These are phyloP conservation scores for Sapajus apella DNA, from an alignment of 2,113 vertebrate species.

Conservation along the genomic window DNA sequence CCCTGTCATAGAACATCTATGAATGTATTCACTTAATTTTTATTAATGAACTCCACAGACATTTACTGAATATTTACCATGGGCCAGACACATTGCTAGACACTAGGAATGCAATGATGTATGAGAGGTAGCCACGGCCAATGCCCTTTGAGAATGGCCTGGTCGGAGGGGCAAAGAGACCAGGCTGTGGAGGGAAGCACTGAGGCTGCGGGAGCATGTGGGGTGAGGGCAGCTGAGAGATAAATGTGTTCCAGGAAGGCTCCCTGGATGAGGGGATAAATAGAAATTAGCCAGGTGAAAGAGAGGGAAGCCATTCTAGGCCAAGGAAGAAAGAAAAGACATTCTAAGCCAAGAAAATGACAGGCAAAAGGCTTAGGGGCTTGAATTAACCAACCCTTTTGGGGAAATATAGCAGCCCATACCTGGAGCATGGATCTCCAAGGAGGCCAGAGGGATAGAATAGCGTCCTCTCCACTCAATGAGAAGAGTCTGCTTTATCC, in stretches of 20 bases:
- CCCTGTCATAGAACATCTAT: not conserved
- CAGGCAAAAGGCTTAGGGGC: not conserved
- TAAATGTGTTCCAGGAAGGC: not conserved
- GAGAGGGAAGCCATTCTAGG: not conserved
- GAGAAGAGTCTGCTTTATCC: not conserved
- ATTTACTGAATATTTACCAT: fast-evolving
- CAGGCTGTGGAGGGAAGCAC: too few species aligned
- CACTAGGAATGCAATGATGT: too few species aligned
- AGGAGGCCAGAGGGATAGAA: too few species aligned
- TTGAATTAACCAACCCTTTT: not conserved
- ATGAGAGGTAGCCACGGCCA: not conserved
- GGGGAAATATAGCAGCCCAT: not conserved
- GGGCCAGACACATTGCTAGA: fast-evolving
- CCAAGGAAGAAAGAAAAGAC: not conserved
- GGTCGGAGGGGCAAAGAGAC: not conserved
- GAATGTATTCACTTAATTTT: not conserved
- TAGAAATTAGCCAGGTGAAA: not conserved
- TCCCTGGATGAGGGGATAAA: not conserved
- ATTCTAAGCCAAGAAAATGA: not conserved
- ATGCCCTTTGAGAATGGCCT: not conserved
- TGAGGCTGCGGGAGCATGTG: not conserved
- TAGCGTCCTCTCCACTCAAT: not conserved
- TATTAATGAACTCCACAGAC: not conserved
- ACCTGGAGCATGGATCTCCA: not conserved
- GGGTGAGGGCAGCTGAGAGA: not conserved